These are phyloP conservation scores for Agrotis ipsilon DNA, from an alignment of 2,888 invertebrate genomes.

Conservation along the genomic window DNA sequence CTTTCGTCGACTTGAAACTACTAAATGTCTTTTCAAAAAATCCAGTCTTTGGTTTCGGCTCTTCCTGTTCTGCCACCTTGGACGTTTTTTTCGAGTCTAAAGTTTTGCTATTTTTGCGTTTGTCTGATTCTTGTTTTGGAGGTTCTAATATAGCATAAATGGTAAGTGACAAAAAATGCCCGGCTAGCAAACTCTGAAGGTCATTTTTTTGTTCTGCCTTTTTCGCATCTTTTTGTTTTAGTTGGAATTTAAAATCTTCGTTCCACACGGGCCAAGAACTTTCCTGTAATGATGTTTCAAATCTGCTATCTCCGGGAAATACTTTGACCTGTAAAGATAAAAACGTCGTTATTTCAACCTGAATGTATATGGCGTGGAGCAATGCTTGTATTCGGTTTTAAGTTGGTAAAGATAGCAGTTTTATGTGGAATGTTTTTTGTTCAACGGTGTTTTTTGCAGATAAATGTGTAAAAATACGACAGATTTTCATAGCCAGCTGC, in stretches of 20 bases:
- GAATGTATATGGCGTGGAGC: slow-evolving; percentile 9
- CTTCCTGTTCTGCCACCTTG: slow-evolving; percentile 85
- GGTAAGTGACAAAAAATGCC: slow-evolving; percentile 93
- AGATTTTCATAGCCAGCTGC: slow-evolving; percentile 2
- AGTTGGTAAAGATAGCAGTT: neutral
- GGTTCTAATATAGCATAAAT: slow-evolving; percentile 93
- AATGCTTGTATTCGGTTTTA: slow-evolving; percentile 3
- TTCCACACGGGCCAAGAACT: slow-evolving; percentile 96
- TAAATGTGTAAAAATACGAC: neutral
- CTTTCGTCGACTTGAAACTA: slow-evolving; percentile 86
- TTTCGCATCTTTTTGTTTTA: slow-evolving; percentile 91
- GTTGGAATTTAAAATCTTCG: slow-evolving; percentile 94
- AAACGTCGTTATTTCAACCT: slow-evolving; percentile 24
- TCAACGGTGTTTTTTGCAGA: slow-evolving; percentile 11
- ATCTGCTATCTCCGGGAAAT: slow-evolving; percentile 94
- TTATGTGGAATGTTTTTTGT: slow-evolving; percentile 5
- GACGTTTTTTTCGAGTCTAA: slow-evolving; percentile 79
- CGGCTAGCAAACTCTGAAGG: slow-evolving; percentile 91
- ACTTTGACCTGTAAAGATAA: slow-evolving; percentile 93
- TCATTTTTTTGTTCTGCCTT: slow-evolving; percentile 86
- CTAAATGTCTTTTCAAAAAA: slow-evolving; percentile 89
- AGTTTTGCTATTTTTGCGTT: slow-evolving; percentile 81
- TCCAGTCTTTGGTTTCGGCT: slow-evolving; percentile 86
- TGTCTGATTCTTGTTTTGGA: slow-evolving; percentile 84
- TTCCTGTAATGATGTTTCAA: slow-evolving; percentile 94